phyloP scores from a whole-genome alignment of 2,888 invertebrate genomes.

The Leucania comma region DNA sequence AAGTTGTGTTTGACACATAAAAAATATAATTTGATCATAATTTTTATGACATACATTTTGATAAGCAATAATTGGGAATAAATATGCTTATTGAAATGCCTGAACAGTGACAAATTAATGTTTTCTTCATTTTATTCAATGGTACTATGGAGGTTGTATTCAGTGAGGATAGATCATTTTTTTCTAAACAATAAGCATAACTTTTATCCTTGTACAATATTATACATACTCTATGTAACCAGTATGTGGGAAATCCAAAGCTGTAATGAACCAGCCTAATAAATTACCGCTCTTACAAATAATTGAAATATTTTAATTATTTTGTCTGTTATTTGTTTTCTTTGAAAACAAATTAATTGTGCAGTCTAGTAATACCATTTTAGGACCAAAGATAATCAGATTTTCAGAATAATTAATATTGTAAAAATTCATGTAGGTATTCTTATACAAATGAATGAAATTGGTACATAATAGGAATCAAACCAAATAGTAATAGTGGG shows the following conservation, averaged over 20 bases:
- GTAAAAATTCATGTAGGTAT: not conserved
- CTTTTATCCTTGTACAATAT: constrained; percentile 27
- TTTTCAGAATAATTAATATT: not conserved
- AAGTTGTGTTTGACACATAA: constrained; percentile 12
- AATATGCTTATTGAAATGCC: constrained; percentile 4
- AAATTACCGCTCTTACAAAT: not conserved
- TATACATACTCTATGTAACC: not conserved
- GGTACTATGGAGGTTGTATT: not conserved
- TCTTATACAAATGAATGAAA: not conserved
- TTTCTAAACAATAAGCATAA: not conserved
- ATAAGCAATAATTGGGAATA: constrained; percentile 7
- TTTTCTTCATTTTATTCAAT: constrained; percentile 1
- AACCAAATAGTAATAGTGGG: not conserved
- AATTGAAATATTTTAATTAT: not conserved
- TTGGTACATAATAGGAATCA: not conserved
- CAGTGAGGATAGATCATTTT: not conserved
- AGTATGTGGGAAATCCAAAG: constrained; percentile 7
- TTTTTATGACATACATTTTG: constrained; percentile 23
- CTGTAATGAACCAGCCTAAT: not conserved
- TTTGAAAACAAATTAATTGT: not conserved
- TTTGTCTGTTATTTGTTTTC: too few relatives aligned
- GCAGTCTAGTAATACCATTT: not conserved
- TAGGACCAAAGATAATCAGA: not conserved
- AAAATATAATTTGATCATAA: constrained; percentile 29
- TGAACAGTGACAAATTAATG: not conserved